Percentiles rank a stretch among this genome's conserved stretches.
These are phyloP conservation scores for Cynodonichthys magdalenae DNA, from an alignment of 2,797 vertebrate species.

Conservation along the genomic window DNA sequence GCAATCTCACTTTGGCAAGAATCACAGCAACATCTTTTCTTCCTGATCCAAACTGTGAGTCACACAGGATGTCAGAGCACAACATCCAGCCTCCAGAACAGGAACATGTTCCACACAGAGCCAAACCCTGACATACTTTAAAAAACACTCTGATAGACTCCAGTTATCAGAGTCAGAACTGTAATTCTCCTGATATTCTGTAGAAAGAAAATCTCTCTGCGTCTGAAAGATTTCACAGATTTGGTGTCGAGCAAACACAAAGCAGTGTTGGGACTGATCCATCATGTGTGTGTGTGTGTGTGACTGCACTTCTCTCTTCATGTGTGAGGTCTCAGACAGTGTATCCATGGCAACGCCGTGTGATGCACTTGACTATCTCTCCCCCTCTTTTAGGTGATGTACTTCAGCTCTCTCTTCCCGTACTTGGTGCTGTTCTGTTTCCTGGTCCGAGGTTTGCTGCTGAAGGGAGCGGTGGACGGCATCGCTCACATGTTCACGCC, in stretches of 20 bases:
- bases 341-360: constrained; percentile 68
- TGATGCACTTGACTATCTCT: constrained; percentile 34
- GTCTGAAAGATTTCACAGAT: constrained; percentile 47
- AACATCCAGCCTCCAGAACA: constrained; percentile 52
- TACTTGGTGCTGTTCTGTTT: constrained; percentile 97
- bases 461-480: constrained; percentile 93
- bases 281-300: constrained; percentile 8
- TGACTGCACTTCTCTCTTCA: constrained; percentile 21
- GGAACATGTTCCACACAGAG: constrained; percentile 37
- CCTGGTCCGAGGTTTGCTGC: constrained; percentile 90
- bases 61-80: constrained; percentile 35
- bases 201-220: constrained; percentile 38
- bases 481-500: constrained; percentile 99
- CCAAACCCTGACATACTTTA: constrained; percentile 42
- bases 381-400: constrained; percentile 90
- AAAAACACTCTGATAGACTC: constrained; percentile 40
- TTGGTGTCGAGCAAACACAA: constrained; percentile 44
- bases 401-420: constrained; percentile 98
- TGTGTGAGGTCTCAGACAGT: constrained; percentile 46
- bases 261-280: constrained; percentile 33
- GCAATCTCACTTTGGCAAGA: constrained; percentile 48
- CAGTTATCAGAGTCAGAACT: constrained; percentile 42
- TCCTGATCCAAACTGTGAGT: constrained; percentile 65
- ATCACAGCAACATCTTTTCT: constrained; percentile 60
- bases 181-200: constrained; percentile 35